Conservation (phyloP, 2,888 invertebrate genomes). For the Dilophus febrilis region DNA sequence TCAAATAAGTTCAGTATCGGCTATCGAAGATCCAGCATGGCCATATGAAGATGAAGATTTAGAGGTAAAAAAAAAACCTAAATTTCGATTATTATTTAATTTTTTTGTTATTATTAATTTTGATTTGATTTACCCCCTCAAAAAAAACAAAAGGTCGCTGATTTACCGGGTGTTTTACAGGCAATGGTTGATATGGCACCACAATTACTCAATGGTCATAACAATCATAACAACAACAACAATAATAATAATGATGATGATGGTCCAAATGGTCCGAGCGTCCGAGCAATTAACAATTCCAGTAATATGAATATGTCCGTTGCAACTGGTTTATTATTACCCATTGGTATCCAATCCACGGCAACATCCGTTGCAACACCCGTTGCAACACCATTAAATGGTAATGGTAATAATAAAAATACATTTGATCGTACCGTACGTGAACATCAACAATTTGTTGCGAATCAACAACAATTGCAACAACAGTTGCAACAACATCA, state of each 20-base stretch:
- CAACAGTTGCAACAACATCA: neutral
- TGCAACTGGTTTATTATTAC: too few relatives aligned
- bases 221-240: too few relatives aligned
- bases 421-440: too few relatives aligned
- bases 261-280: constrained; percentile 4
- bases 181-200: constrained; percentile 55
- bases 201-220: too few relatives aligned
- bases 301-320: constrained; percentile 4
- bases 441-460: too few relatives aligned
- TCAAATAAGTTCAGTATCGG: constrained; percentile 12
- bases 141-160: too few relatives aligned
- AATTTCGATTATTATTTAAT: too few relatives aligned
- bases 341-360: too few relatives aligned
- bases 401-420: too few relatives aligned
- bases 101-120: constrained; percentile 1
- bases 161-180: constrained; percentile 60
- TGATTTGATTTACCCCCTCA: constrained; percentile 6
- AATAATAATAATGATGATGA: neutral
- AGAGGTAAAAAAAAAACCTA: constrained; percentile 21
- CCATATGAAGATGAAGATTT: constrained; percentile 38
- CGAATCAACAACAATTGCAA: neutral
- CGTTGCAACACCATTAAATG: too few relatives aligned
- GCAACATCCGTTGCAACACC: too few relatives aligned
- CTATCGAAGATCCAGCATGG: constrained; percentile 34
- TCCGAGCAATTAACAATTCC: neutral